These are phyloP conservation scores for Batillaria attramentaria DNA, from an alignment of 1,140 invertebrate genomes.

Conservation along the genomic window DNA sequence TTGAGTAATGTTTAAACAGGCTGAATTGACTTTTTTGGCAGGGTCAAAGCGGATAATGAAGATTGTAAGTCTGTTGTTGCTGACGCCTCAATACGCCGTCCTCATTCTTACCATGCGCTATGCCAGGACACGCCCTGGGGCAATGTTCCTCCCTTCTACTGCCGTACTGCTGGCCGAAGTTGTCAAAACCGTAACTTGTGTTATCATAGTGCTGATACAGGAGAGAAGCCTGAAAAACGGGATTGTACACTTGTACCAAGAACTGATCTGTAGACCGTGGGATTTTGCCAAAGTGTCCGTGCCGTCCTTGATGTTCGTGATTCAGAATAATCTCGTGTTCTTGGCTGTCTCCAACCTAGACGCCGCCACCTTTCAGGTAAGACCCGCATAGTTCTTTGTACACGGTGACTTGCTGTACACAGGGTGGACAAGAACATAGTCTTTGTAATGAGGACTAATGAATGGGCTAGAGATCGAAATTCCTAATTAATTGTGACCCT, in stretches of 20 bases:
- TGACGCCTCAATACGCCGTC: conserved; percentile 95
- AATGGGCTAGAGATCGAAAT: no score
- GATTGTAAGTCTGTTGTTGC: conserved; percentile 84
- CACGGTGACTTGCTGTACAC: no score
- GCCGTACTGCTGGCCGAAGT: conserved; percentile 97
- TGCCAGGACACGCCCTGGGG: conserved; percentile 86
- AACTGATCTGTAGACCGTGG: conserved; percentile 85
- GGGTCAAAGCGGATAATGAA: no score
- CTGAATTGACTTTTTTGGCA: no score
- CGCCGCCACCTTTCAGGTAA: conserved; percentile 99
- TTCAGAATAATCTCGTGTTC: conserved; percentile 98
- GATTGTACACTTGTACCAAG: conserved; percentile 71
- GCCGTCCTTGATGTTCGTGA: conserved; percentile 93
- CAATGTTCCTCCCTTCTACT: conserved; percentile 95
- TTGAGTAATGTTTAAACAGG: no score
- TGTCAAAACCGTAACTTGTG: conserved; percentile 89
- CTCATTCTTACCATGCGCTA: conserved; percentile 96
- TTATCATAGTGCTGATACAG: conserved; percentile 31
- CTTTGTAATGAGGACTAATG: no score
- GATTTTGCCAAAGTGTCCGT: conserved; percentile 89
- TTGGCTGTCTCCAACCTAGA: conserved; percentile 97
- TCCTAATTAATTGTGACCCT: no score
- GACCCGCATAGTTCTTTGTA: no score
- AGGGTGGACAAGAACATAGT: no score
- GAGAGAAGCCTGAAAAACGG: conserved; percentile 47